Evolutionary conservation across 2,888 invertebrate genomes (phyloP).

Genomic region (Ctena decussata): DNA sequence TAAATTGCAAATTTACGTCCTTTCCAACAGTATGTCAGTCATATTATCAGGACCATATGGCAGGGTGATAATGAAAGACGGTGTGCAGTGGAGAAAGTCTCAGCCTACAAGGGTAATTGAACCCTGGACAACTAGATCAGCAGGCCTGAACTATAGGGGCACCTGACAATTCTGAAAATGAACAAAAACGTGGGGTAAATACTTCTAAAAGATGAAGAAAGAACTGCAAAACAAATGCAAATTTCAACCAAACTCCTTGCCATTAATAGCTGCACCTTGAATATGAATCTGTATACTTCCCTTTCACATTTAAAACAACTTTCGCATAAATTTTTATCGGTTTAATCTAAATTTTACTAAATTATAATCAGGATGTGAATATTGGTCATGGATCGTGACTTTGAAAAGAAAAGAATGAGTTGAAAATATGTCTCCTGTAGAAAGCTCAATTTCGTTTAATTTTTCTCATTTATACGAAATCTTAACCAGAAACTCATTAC

Average conservation of each 20-base stretch:
- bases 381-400: background rate
- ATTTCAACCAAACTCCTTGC: background rate
- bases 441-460: slow-evolving; percentile 8
- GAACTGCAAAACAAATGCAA: too few relatives aligned
- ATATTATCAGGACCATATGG: too few relatives aligned
- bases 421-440: background rate
- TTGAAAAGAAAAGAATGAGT: slow-evolving; percentile 8
- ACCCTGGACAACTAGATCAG: too few relatives aligned
- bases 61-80: too few relatives aligned
- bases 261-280: background rate
- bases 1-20: too few relatives aligned
- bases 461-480: slow-evolving; percentile 10
- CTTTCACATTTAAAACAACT: slow-evolving; percentile 5
- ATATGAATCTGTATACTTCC: background rate
- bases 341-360: slow-evolving; percentile 7
- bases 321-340: slow-evolving; percentile 3
- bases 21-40: too few relatives aligned
- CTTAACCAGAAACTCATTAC: slow-evolving; percentile 4
- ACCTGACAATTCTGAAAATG: too few relatives aligned
- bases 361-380: slow-evolving; percentile 8
- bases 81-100: too few relatives aligned
- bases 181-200: too few relatives aligned
- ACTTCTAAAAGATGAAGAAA: too few relatives aligned
- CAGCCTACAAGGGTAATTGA: too few relatives aligned
- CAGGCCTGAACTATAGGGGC: too few relatives aligned